Evolutionary conservation across 2,888 invertebrate genomes (phyloP).

Genomic region (Meghimatium bilineatum): DNA sequence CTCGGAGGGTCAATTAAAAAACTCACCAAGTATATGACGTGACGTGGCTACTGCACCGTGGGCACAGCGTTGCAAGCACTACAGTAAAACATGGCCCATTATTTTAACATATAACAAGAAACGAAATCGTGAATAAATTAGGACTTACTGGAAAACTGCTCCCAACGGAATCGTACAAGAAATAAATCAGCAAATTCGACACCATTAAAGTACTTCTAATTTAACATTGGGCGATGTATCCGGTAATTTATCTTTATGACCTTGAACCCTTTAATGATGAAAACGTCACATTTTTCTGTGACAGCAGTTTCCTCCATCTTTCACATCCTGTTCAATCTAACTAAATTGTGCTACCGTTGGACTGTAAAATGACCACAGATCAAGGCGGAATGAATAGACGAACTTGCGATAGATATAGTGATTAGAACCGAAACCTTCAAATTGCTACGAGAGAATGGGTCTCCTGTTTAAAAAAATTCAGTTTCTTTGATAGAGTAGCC

Average conservation of each 20-base stretch:
- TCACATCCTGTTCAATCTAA: not conserved
- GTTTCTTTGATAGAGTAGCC: not conserved
- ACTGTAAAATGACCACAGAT: constrained; percentile 16
- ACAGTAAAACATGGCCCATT: too few species aligned
- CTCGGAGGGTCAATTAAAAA: too few species aligned
- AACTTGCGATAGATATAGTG: constrained; percentile 15
- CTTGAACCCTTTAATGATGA: not conserved
- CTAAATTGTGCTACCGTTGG: not conserved
- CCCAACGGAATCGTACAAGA: not conserved
- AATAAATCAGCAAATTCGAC: not conserved
- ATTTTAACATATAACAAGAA: too few species aligned
- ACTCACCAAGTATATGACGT: too few species aligned
- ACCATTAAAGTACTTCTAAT: not conserved
- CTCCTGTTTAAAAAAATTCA: not conserved
- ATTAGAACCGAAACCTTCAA: constrained; percentile 30
- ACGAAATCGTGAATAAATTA: too few species aligned
- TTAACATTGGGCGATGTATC: not conserved
- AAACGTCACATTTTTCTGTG: not conserved
- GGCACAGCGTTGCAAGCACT: too few species aligned
- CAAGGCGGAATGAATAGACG: not conserved
- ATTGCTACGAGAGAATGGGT: constrained; percentile 24
- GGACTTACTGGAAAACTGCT: not conserved
- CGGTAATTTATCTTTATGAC: constrained; percentile 32
- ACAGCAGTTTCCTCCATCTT: not conserved
- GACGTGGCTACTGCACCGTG: too few species aligned